phyloP scores from a whole-genome alignment of 2,797 vertebrate genomes.

The Miichthys miiuy region DNA sequence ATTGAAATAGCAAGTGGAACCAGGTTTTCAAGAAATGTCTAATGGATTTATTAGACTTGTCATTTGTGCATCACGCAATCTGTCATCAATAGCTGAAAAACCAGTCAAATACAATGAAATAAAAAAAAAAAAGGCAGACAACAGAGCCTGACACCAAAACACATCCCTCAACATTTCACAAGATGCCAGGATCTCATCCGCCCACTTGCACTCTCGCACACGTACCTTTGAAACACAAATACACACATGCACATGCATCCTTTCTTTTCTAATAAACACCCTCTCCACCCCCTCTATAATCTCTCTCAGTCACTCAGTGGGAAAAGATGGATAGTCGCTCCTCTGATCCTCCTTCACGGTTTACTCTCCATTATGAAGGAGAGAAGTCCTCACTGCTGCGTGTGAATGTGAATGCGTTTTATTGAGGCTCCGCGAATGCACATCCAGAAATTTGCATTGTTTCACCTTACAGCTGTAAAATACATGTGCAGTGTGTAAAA shows the following conservation, averaged over 20 bases:
- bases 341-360: constrained; percentile 48
- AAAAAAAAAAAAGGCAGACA: constrained; percentile 10
- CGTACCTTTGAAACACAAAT: constrained; percentile 50
- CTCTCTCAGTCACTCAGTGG: constrained; percentile 61
- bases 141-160: constrained; percentile 51
- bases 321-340: constrained; percentile 29
- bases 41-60: constrained; percentile 46
- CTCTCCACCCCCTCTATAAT: constrained; percentile 58
- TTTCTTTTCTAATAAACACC: constrained; percentile 60
- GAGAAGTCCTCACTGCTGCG: neutral
- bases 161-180: constrained; percentile 56
- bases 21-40: constrained; percentile 34
- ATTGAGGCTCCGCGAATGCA: constrained; percentile 2
- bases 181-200: constrained; percentile 65
- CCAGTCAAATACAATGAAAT: constrained; percentile 41
- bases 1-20: constrained; percentile 26
- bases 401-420: constrained; percentile 23
- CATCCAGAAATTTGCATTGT: neutral
- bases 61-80: constrained; percentile 38
- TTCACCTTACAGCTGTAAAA: neutral
- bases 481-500: neutral
- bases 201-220: constrained; percentile 52
- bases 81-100: constrained; percentile 48
- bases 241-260: constrained; percentile 47
- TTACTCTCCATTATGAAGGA: constrained; percentile 33